Evolutionary conservation across 2,888 invertebrate genomes (phyloP), one percentile per base, ranked within the genome.

Genomic region (Phyto melanocephala): DNA sequence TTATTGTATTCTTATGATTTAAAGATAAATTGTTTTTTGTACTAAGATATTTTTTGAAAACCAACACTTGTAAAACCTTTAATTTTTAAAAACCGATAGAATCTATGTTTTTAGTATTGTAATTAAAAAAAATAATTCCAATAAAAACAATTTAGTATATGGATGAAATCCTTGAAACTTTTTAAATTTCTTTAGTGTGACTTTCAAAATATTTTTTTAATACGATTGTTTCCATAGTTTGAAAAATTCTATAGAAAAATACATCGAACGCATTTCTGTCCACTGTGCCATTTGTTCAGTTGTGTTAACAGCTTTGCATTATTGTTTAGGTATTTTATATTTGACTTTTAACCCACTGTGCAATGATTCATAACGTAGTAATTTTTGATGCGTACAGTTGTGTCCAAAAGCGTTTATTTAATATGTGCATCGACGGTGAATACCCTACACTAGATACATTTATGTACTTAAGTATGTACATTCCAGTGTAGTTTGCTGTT

Each of bases 51-150:
- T 62, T 50, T 28, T 13, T 15, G 37, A 20, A 33, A 62, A 56
- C 1, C 24, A 37, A 62, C 28, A 54, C 22, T 28, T 75, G 37
- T 70, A 68, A 74, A 58, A 56, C 22, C 20, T 40, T 54, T 70
- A 45, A 50, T 50, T 78, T 22, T 63, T 54, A 62, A 58, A 76
- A 68, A 45, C 47, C 33, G 15, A 68, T 68, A 81, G 77, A 81
- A 76, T 62, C 37, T 77, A 72, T 65, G 77, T 70, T 78, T n/a
- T 70, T 77, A 72, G 72, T 70, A 81, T 58, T 81, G 74, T 78
- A 74, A 81, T 65, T 60, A 65, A 70, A 40, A 42, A 70, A 33
- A 45, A n/a, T n/a, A 40, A 40, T 22, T 68, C 63, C 56, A 78
- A n/a, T 75, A 80, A 82, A 75, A 78, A 10, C 10, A 15, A 77